Percentiles rank a stretch among this genome's conserved stretches.
These are phyloP conservation scores for Chrysochloris asiatica DNA, from an alignment of 2,113 vertebrate genomes.

Conservation along the genomic window DNA sequence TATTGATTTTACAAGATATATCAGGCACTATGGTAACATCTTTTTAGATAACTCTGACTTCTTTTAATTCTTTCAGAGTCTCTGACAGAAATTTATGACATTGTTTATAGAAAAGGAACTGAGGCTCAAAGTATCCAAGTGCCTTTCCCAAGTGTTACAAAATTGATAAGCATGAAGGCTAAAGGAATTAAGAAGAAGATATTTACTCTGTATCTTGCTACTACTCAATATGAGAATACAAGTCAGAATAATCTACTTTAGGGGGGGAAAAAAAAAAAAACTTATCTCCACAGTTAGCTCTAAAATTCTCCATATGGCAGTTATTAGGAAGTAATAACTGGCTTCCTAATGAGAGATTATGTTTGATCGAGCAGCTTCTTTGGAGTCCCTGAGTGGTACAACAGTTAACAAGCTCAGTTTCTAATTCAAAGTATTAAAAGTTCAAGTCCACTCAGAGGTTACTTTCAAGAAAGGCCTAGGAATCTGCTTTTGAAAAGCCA, in stretches of 20 bases:
- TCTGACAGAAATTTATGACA: slow-evolving; percentile 54
- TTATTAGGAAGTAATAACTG: background rate
- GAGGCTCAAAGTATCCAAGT: slow-evolving; percentile 1
- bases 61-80: slow-evolving; percentile 63
- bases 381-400: background rate
- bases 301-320: background rate
- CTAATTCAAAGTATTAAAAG: too few relatives aligned
- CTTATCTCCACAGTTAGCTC: background rate
- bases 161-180: slow-evolving; percentile 58
- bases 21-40: slow-evolving; percentile 37
- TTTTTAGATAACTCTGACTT: slow-evolving; percentile 54
- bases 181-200: slow-evolving; percentile 10
- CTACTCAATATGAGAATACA: background rate
- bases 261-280: too few relatives aligned
- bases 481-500: background rate
- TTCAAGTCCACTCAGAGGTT: background rate
- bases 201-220: background rate
- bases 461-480: background rate
- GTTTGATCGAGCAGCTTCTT: background rate
- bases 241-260: background rate
- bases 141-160: slow-evolving; percentile 43
- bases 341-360: background rate
- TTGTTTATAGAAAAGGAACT: slow-evolving; percentile 62
- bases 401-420: too few relatives aligned
- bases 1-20: slow-evolving; percentile 67